A percentile compares a stretch with the other conserved stretches of the same genome.
phyloP scores from a whole-genome alignment of 2,113 vertebrate genomes.

The Neodon shergylaensis region DNA sequence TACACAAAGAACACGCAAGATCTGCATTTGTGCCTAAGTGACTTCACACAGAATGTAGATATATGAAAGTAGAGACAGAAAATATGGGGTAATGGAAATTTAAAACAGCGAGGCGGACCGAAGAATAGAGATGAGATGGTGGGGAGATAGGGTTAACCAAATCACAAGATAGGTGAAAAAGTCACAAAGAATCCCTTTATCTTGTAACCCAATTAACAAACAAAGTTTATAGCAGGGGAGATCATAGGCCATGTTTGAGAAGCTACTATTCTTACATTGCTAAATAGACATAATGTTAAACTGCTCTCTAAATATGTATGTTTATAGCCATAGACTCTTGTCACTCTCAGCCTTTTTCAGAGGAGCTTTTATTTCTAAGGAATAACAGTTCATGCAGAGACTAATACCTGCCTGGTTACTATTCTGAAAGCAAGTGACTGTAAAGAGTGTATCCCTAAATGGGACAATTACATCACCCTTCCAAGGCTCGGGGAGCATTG shows the following conservation, averaged over 20 bases:
- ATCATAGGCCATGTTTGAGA: not conserved
- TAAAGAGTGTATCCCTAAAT: not conserved
- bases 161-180: not conserved
- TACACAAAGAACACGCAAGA: not conserved
- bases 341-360: not conserved
- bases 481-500: not conserved
- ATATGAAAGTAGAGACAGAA: not conserved
- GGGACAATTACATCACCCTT: not conserved
- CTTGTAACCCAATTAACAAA: not conserved
- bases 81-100: not conserved
- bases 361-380: not conserved
- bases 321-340: not conserved
- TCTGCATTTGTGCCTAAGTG: not conserved
- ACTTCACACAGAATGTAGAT: not conserved
- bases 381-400: not conserved
- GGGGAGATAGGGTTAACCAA: not conserved
- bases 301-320: not conserved
- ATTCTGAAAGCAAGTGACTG: not conserved
- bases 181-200: not conserved
- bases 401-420: not conserved
- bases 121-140: not conserved
- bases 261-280: not conserved
- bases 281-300: too few relatives aligned
- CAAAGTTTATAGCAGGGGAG: not conserved
- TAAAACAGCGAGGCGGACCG: too few relatives aligned